Evolutionary conservation across 1,140 invertebrate species (phyloP).

Genomic region (Drosophila varians): DNA sequence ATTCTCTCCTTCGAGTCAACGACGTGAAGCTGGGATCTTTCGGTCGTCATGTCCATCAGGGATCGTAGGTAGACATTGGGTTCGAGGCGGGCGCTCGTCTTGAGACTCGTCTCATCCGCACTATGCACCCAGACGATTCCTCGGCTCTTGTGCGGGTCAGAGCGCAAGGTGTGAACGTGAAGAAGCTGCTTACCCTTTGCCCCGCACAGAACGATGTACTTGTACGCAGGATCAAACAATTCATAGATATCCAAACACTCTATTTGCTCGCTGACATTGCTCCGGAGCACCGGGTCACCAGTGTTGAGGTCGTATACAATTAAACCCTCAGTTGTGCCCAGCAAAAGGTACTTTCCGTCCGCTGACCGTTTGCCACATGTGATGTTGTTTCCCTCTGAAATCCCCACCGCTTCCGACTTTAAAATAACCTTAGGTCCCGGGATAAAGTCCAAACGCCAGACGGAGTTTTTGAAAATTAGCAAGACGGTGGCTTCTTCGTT

Average conservation of each 20-base stretch:
- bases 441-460: slow-evolving; percentile 37
- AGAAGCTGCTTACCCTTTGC: slow-evolving; percentile 49
- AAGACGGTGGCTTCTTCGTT: slow-evolving; percentile 28
- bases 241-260: slow-evolving; percentile 69
- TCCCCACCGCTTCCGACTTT: slow-evolving; percentile 19
- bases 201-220: slow-evolving; percentile 74
- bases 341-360: slow-evolving; percentile 59
- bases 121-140: slow-evolving; percentile 58
- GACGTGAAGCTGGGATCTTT: slow-evolving; percentile 39
- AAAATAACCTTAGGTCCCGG: neutral
- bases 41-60: slow-evolving; percentile 35
- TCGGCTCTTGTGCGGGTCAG: neutral
- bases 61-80: slow-evolving; percentile 56
- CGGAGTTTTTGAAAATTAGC: slow-evolving; percentile 48
- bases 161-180: slow-evolving; percentile 57
- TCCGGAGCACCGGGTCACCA: slow-evolving; percentile 41
- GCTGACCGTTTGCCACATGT: slow-evolving; percentile 61
- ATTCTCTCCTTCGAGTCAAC: slow-evolving; percentile 66
- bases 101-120: slow-evolving; percentile 22
- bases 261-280: slow-evolving; percentile 76
- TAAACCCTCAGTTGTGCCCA: slow-evolving; percentile 68
- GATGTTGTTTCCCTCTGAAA: slow-evolving; percentile 37
- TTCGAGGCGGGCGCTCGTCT: slow-evolving; percentile 32
- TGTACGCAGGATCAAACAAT: slow-evolving; percentile 42
- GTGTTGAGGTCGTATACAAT: slow-evolving; percentile 62